These are phyloP conservation scores for Mythimna albipuncta DNA, from an alignment of 2,888 invertebrate species.

Conservation along the genomic window DNA sequence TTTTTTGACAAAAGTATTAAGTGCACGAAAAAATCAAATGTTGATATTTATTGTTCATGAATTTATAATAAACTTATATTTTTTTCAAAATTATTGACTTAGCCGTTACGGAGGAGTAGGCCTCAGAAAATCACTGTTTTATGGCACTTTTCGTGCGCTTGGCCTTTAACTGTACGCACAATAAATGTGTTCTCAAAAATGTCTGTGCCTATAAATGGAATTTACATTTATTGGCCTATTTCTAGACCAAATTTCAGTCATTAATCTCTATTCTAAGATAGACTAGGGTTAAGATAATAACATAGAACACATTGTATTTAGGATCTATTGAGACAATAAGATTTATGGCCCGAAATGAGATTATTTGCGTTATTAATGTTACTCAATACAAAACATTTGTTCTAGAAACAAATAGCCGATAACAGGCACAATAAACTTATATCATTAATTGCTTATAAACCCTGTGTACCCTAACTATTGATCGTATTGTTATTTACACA, in stretches of 20 bases:
- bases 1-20: too few species aligned
- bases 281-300: slow-evolving; percentile 2
- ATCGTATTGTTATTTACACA: slow-evolving; percentile 9
- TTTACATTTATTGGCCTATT: background rate
- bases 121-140: too few species aligned
- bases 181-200: too few species aligned
- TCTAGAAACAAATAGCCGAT: background rate
- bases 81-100: too few species aligned
- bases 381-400: slow-evolving; percentile 26
- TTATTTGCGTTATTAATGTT: slow-evolving; percentile 36
- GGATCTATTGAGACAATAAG: slow-evolving; percentile 15
- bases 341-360: slow-evolving; percentile 31
- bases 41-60: too few species aligned
- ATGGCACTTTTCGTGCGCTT: too few species aligned
- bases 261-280: slow-evolving; percentile 27
- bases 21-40: too few species aligned
- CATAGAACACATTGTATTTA: slow-evolving; percentile 2
- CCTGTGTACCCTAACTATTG: background rate
- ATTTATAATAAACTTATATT: too few species aligned
- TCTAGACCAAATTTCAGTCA: background rate
- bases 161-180: too few species aligned
- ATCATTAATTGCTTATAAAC: slow-evolving; percentile 22
- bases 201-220: too few species aligned
- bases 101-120: too few species aligned
- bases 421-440: background rate